Evolutionary conservation across 2,797 vertebrate genomes (phyloP), one percentile per base, ranked within the genome.

Genomic region (Uromys caudimaculatus): DNA sequence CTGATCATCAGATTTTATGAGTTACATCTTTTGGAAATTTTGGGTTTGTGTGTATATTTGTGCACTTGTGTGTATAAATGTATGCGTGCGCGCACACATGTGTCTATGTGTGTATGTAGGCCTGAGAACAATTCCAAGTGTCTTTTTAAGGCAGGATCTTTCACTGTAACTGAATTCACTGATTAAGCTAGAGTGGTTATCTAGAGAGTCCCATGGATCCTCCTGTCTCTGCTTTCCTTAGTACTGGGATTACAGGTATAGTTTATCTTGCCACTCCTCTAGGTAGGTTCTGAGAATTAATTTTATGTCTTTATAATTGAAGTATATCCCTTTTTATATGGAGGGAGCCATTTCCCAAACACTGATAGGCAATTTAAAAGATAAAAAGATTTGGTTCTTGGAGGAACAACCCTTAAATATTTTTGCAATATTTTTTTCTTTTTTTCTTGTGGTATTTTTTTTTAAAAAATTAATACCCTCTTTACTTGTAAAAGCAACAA

Each of bases 371-470:
- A 93, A 29, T 54, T 90, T 96, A 90, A 64, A 76, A 29, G 44
- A 91, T 71, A 92, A 96, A 84, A 90, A 64, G 21, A 90, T 93
- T 79, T 44, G 29, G 9, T 91, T 16, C 56, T 62, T 84, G 62
- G 16, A 84, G 27, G 52, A 56, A 58, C 23, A 79, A 12, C 27
- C 14, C 81, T 77, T 38, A 47, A 96, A 90, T 4, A 71, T 1
- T 77, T 92, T 27, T 92, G 91, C 77, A 90, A 60, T 67, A 79
- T 50, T 11, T 23, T 29, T 93, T 91, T 95, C 9, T 94, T 8
- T 17, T 54, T 91, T 95, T 21, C 19, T 93, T 86, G 83, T 79
- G 19, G 6, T 14, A 81, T 38, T 5, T 62, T 67, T 89, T 83
- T 89, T 21, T 56, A 83, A 82, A 9, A 38, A 44, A 93, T 35